These are phyloP conservation scores for Hormaphis cornu DNA, from an alignment of 1,140 invertebrate species.

Conservation along the genomic window DNA sequence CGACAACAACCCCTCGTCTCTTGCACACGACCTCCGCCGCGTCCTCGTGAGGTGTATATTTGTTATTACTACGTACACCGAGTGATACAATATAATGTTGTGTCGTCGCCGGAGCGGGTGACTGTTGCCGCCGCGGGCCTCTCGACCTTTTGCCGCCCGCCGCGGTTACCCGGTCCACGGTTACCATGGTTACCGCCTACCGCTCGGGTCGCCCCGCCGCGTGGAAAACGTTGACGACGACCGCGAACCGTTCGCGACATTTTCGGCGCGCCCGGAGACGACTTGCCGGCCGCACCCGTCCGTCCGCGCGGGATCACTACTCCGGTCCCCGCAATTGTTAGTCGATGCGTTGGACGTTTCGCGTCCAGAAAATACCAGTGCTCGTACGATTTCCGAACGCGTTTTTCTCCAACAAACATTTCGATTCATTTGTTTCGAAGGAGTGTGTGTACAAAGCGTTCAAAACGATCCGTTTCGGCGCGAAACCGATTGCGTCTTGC, in stretches of 20 bases:
- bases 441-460: too few species aligned
- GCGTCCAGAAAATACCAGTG: too few species aligned
- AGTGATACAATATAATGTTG: slow-evolving; percentile 23
- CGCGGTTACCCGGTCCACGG: too few species aligned
- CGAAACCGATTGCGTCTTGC: too few species aligned
- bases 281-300: neutral
- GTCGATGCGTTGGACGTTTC: too few species aligned
- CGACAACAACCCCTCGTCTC: too few species aligned
- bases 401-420: too few species aligned
- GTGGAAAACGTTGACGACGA: slow-evolving; percentile 13
- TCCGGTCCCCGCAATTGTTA: too few species aligned
- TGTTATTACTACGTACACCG: slow-evolving; percentile 21
- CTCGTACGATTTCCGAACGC: too few species aligned
- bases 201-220: neutral
- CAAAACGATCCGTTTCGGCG: too few species aligned
- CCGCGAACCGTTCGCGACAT: slow-evolving; percentile 2
- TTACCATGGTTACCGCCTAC: neutral
- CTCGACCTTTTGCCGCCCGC: slow-evolving; percentile 11
- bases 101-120: too few species aligned
- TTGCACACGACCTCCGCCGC: neutral
- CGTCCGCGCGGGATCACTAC: neutral
- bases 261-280: neutral
- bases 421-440: too few species aligned
- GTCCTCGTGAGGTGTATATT: neutral
- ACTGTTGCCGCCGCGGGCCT: slow-evolving; percentile 27